phyloP scores from a whole-genome alignment of 2,888 invertebrate genomes.

The Bedellia somnulentella region DNA sequence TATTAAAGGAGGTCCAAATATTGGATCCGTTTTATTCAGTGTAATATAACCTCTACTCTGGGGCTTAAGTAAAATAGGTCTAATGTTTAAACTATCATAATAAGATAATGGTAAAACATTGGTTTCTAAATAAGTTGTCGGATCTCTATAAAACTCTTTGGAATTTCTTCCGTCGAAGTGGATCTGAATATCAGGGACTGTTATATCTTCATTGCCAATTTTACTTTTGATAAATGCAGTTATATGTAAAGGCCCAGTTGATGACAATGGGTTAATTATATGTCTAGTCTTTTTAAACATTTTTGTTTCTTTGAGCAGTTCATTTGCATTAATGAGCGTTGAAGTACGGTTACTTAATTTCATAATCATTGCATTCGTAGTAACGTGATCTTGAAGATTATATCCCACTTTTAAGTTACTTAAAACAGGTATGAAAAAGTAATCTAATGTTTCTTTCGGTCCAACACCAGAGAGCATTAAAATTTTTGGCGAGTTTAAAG shows the following conservation, averaged over 20 bases:
- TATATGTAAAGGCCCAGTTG: conserved; percentile 56
- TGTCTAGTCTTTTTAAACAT: conserved; percentile 24
- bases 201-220: conserved; percentile 45
- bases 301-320: conserved; percentile 30
- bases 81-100: conserved; percentile 62
- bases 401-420: conserved; percentile 68
- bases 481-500: conserved; percentile 62
- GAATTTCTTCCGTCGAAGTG: conserved; percentile 61
- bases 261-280: conserved; percentile 50
- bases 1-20: conserved; percentile 68
- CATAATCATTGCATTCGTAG: conserved; percentile 51
- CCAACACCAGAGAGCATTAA: conserved; percentile 68
- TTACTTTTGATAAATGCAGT: conserved; percentile 61
- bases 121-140: conserved; percentile 41
- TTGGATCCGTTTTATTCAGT: conserved; percentile 68
- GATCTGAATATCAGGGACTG: conserved; percentile 68
- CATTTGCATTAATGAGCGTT: conserved; percentile 28
- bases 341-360: conserved; percentile 52
- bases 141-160: conserved; percentile 58
- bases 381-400: conserved; percentile 74
- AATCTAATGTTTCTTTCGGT: conserved; percentile 43
- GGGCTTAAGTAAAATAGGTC: conserved; percentile 64
- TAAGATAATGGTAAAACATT: conserved; percentile 55
- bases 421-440: conserved; percentile 50
- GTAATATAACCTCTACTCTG: conserved; percentile 63